Conservation (phyloP, 1,140 invertebrate species). For the Psix sp. region DNA sequence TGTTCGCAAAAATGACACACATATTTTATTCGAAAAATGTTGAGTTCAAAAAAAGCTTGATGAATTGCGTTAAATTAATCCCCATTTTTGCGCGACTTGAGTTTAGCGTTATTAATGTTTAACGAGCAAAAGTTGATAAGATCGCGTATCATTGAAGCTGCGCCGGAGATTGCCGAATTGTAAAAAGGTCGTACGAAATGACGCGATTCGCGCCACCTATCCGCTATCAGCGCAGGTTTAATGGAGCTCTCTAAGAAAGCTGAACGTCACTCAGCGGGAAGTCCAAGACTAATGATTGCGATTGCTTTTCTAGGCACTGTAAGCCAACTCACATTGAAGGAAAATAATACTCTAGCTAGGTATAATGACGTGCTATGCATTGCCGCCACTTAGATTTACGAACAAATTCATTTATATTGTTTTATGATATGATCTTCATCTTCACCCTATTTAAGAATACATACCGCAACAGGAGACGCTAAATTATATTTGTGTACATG, state of each 20-base stretch:
- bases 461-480: no score
- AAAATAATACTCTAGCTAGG: no score
- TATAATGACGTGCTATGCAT: no score
- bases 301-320: constrained; percentile 65
- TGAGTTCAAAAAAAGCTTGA: no score
- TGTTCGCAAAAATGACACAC: no score
- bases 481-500: constrained; percentile 38
- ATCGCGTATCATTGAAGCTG: constrained; percentile 31
- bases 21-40: no score
- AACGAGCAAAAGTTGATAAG: constrained; percentile 31
- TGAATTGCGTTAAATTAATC: no score
- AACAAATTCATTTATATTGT: constrained; percentile 37
- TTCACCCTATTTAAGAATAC: constrained; percentile 41
- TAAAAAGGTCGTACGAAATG: constrained; percentile 62
- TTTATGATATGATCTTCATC: constrained; percentile 30
- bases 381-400: constrained; percentile 20
- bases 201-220: constrained; percentile 68
- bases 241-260: constrained; percentile 67
- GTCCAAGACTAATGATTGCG: constrained; percentile 61
- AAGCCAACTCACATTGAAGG: constrained; percentile 56
- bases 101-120: constrained; percentile 28
- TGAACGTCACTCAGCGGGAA: constrained; percentile 64
- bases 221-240: constrained; percentile 69
- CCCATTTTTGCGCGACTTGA: no score
- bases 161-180: constrained; percentile 56